phyloP scores from a whole-genome alignment of 2,113 vertebrate genomes.

The Puffinus mauretanicus region DNA sequence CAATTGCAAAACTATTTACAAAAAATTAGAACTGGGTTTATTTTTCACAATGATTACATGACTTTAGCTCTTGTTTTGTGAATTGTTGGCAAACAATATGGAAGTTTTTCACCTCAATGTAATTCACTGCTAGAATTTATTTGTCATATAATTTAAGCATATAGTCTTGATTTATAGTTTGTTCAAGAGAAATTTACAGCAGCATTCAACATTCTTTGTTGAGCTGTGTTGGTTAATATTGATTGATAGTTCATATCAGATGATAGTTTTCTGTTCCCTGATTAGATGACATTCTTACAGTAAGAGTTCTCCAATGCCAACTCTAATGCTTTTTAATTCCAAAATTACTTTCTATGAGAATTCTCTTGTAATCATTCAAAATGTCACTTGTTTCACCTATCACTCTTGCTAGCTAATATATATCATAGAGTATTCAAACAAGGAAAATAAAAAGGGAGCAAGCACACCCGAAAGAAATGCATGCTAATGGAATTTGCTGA shows the following conservation, averaged over 20 bases:
- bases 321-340: slow-evolving; percentile 32
- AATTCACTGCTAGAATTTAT: neutral
- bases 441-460: neutral
- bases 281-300: neutral
- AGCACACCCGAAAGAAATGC: neutral
- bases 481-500: neutral
- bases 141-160: neutral
- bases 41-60: neutral
- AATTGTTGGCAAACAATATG: neutral
- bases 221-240: slow-evolving; percentile 8
- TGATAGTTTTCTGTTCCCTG: slow-evolving; percentile 21
- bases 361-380: slow-evolving; percentile 12
- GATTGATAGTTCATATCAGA: neutral
- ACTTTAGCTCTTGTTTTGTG: neutral
- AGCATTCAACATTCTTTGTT: neutral
- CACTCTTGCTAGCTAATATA: neutral
- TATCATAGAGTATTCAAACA: neutral
- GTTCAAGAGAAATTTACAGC: slow-evolving; percentile 17
- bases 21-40: neutral
- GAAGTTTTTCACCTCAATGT: neutral
- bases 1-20: neutral
- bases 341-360: neutral
- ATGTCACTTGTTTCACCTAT: neutral
- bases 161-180: slow-evolving; percentile 41
- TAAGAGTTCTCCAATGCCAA: neutral